Conservation (phyloP, 2,888 invertebrate genomes). For the Scaptomyza cyrtandrae region DNA sequence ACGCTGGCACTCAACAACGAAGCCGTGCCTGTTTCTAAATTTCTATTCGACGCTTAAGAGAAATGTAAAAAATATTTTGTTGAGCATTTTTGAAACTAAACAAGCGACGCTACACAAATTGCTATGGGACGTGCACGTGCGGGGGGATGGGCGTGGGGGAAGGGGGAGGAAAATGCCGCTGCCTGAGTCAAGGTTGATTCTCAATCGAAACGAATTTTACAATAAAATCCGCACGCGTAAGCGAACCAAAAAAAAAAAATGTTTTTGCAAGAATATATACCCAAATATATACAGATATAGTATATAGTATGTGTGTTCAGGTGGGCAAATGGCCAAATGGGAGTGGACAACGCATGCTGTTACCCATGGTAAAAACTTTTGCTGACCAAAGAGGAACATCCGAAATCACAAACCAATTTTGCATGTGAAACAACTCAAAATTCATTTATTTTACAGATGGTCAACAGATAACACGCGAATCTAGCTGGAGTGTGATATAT, state of each 20-base stretch:
- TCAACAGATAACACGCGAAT: background rate
- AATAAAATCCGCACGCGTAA: slow-evolving; percentile 42
- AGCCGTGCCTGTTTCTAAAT: slow-evolving; percentile 3
- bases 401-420: slow-evolving; percentile 18
- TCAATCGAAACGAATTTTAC: slow-evolving; percentile 37
- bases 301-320: background rate
- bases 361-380: background rate
- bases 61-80: slow-evolving; percentile 63
- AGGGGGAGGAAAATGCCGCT: background rate
- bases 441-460: background rate
- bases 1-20: slow-evolving; percentile 23
- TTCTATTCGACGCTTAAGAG: slow-evolving; percentile 44
- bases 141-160: too few species aligned
- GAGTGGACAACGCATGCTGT: background rate
- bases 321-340: background rate
- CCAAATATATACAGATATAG: slow-evolving; percentile 1
- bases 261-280: background rate
- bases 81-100: slow-evolving; percentile 58
- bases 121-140: background rate
- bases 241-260: slow-evolving; percentile 8
- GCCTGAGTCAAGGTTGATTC: slow-evolving; percentile 7
- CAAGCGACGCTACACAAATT: slow-evolving; percentile 28
- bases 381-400: background rate
- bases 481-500: too few species aligned
- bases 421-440: slow-evolving; percentile 3